Base-by-base conservation (phyloP, 1,140 invertebrate species). In the Drosophila fuyamai region DNA sequence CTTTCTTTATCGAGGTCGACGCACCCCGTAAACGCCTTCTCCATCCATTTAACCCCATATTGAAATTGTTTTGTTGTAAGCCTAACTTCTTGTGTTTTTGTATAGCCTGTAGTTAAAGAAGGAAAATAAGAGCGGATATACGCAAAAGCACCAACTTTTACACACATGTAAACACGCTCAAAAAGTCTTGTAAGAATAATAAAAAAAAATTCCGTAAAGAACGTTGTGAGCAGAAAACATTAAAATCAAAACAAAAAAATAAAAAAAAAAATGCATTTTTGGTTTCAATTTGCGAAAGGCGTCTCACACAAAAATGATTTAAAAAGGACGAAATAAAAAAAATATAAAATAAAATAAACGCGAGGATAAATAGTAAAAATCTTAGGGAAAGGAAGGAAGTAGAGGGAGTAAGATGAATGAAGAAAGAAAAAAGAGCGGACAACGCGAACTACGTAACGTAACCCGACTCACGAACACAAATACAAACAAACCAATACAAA, bases 131-230 rank as follows among this genome's bases (percentile, higher is more conserved):
- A 73, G 44, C 59, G 46, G 50, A 43, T 9, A 51, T 50, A 41
- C 48, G 48, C 76, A 73, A 23, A 18, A 47, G 58, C 55, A 59
- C 41, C 38, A 55, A 38, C 41, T 40, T 66, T 66, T 43, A 71
- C 53, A 67, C 56, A 76, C 46, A 68, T 65, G 81, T 68, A 70
- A 80, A 85, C 81, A 85, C 81, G 78, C 65, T 75, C 77, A 67
- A 60, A 63, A 79, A 76, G 54, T 83, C 71, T 79, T 78, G 77
- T 67, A 74, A 77, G 55, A 74, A 66, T 44, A 66, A 36, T 47
- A 51, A 72, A 75, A 40, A 72, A 40, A 56, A 63, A 18, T 62
- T 61, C n/a, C 57, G 18, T 18, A 38, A 43, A 41, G 50, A 62
- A 56, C 27, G 60, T 62, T 62, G 60, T 62, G 41, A 58, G 29